Percentiles rank a stretch among this genome's conserved stretches.
phyloP scores from a whole-genome alignment of 2,113 vertebrate species.

The Pagrus major region DNA sequence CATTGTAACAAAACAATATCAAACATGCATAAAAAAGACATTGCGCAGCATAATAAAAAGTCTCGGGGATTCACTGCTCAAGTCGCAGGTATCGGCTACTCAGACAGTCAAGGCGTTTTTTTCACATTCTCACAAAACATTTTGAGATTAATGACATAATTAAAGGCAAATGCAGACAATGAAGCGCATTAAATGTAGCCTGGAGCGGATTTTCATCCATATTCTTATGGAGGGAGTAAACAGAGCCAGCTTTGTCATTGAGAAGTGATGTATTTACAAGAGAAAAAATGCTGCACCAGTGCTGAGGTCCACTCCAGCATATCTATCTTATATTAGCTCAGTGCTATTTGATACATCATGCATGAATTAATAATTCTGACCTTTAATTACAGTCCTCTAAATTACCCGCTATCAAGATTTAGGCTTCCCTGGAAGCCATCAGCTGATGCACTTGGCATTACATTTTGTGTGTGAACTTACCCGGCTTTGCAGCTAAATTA shows the following conservation, averaged over 20 bases:
- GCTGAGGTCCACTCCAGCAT: background rate
- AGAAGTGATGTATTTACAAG: constrained; percentile 2
- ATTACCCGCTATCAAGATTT: constrained; percentile 9
- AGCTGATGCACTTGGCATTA: constrained; percentile 28
- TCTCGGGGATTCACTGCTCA: background rate
- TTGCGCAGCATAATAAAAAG: background rate
- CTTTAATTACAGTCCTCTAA: constrained; percentile 43
- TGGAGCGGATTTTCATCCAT: background rate
- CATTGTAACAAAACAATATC: background rate
- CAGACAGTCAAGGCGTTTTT: background rate
- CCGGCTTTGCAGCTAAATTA: constrained; percentile 18
- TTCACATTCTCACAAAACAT: background rate
- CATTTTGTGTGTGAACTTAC: constrained; percentile 23
- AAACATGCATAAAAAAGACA: background rate
- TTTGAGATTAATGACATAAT: background rate
- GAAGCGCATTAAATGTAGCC: background rate
- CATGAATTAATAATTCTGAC: constrained; percentile 49
- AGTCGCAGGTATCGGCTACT: background rate
- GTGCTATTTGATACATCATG: constrained; percentile 34
- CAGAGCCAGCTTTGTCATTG: background rate
- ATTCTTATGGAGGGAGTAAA: background rate
- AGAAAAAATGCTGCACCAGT: background rate
- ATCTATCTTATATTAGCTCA: constrained; percentile 11
- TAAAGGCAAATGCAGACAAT: background rate
- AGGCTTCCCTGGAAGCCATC: constrained; percentile 16